These are phyloP conservation scores for Calliopsis andreniformis DNA, from an alignment of 1,140 invertebrate species.

Conservation along the genomic window DNA sequence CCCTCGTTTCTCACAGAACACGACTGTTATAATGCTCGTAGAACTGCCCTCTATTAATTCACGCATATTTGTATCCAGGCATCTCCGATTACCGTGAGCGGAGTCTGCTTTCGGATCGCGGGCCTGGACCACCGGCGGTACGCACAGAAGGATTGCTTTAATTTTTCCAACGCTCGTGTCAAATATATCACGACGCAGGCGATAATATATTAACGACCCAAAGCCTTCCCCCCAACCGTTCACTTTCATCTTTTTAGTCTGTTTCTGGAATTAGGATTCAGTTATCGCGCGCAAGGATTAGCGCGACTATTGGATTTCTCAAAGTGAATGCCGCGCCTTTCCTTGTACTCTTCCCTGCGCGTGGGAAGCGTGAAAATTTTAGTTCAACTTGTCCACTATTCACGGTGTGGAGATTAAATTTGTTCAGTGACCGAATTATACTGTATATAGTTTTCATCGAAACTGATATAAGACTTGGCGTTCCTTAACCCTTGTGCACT, in stretches of 20 bases:
- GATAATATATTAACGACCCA: slow-evolving; percentile 74
- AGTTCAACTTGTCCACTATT: no score
- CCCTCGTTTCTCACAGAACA: slow-evolving; percentile 10
- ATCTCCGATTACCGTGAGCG: slow-evolving; percentile 77
- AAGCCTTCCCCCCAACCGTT: neutral
- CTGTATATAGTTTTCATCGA: no score
- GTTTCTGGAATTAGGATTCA: neutral
- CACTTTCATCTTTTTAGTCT: neutral
- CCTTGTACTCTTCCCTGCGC: neutral
- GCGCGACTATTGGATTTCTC: neutral
- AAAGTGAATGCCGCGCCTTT: neutral
- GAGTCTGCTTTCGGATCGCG: slow-evolving; percentile 53
- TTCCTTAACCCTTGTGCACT: no score
- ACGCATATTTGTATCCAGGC: slow-evolving; percentile 77
- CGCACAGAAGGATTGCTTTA: slow-evolving; percentile 77
- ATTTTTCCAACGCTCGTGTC: slow-evolving; percentile 78
- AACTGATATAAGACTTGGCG: no score
- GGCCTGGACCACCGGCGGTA: slow-evolving; percentile 74
- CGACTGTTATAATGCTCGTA: slow-evolving; percentile 48
- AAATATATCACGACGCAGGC: slow-evolving; percentile 75
- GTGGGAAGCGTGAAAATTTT: neutral
- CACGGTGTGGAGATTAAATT: no score
- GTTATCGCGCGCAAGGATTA: neutral
- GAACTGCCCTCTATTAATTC: slow-evolving; percentile 76
- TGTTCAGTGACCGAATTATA: no score